Evolutionary conservation across 2,888 invertebrate genomes (phyloP).

Genomic region (Rapana venosa): DNA sequence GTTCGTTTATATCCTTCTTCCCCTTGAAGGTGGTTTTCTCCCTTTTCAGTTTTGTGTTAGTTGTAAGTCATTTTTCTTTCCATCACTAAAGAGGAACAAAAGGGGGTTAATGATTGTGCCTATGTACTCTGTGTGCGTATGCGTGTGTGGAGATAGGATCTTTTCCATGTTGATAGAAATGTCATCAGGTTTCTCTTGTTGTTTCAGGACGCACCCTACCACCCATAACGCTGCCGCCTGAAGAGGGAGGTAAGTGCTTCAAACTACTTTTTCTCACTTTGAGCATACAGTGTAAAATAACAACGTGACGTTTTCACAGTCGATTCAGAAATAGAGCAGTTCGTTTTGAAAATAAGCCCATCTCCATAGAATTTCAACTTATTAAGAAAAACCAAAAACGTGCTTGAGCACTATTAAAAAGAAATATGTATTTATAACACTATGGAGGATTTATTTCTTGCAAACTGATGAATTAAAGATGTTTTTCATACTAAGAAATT

Average conservation of each 20-base stretch:
- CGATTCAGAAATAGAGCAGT: background rate
- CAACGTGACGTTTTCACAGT: background rate
- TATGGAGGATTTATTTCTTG: no score
- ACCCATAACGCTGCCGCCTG: slow-evolving; percentile 29
- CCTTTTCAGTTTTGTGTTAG: background rate
- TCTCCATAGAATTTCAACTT: background rate
- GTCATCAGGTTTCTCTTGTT: background rate
- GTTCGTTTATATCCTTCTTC: no score
- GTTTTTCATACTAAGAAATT: no score
- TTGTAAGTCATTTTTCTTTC: background rate
- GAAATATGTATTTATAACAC: background rate
- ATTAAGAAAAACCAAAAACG: background rate
- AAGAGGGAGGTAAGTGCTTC: slow-evolving; percentile 26
- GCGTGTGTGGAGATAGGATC: no score
- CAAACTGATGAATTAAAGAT: no score
- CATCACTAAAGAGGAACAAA: background rate
- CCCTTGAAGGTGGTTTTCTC: no score
- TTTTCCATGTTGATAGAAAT: no score
- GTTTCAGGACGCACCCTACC: slow-evolving; percentile 36
- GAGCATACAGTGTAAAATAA: background rate
- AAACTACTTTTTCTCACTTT: background rate
- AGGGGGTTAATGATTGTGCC: background rate
- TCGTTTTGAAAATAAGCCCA: background rate
- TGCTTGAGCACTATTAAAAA: background rate
- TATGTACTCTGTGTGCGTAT: background rate